Percentiles rank a stretch among this genome's conserved stretches.
Conservation (phyloP, 2,797 vertebrate genomes). For the Apogon talboti region DNA sequence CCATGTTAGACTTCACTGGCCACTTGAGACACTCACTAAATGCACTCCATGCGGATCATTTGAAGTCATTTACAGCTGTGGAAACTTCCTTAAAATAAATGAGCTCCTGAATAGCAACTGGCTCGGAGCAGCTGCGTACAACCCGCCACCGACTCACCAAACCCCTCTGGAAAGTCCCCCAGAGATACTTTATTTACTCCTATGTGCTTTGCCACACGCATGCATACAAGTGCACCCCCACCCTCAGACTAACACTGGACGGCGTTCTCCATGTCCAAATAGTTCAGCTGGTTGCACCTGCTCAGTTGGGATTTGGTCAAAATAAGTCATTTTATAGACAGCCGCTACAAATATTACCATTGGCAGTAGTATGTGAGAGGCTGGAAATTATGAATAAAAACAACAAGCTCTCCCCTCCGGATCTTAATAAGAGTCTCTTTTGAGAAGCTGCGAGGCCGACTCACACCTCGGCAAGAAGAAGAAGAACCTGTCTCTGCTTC, state of each 20-base stretch:
- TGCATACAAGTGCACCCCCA: conserved; percentile 1
- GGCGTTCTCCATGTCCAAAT: conserved; percentile 14
- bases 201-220: neutral
- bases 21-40: conserved; percentile 16
- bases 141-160: conserved; percentile 1
- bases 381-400: conserved; percentile 65
- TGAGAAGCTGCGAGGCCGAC: conserved; percentile 7
- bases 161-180: conserved; percentile 24
- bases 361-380: conserved; percentile 45
- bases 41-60: conserved; percentile 16
- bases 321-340: conserved; percentile 47
- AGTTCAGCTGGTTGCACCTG: conserved; percentile 60
- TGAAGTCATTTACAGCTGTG: conserved; percentile 28
- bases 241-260: neutral
- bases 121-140: conserved; percentile 38
- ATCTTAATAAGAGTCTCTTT: conserved; percentile 54
- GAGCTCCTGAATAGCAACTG: conserved; percentile 43
- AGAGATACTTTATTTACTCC: conserved; percentile 50
- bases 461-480: conserved; percentile 17
- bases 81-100: conserved; percentile 59
- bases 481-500: conserved; percentile 35
- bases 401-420: conserved; percentile 43
- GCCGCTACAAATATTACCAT: conserved; percentile 46
- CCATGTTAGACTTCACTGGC: neutral
- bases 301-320: conserved; percentile 32